phyloP scores from a whole-genome alignment of 2,888 invertebrate genomes.

The Melinopterus prodromus region DNA sequence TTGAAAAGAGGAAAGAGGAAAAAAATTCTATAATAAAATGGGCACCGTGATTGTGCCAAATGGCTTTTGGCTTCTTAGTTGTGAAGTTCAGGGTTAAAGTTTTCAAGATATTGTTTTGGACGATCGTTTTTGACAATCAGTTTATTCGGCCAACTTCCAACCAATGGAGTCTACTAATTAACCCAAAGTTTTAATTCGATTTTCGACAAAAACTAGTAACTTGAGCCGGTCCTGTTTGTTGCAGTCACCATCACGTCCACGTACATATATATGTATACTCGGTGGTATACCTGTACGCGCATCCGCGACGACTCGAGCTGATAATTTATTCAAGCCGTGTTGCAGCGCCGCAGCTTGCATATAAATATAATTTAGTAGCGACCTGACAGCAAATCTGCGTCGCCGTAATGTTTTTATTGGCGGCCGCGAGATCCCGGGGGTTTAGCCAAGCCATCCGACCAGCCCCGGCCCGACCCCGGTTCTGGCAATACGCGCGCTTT shows the following conservation, averaged over 20 bases:
- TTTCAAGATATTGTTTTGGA: too few relatives aligned
- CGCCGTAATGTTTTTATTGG: constrained; percentile 44
- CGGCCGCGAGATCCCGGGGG: constrained; percentile 38
- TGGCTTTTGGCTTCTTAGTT: too few relatives aligned
- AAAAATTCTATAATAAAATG: too few relatives aligned
- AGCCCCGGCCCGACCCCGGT: constrained; percentile 18
- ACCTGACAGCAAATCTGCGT: constrained; percentile 44
- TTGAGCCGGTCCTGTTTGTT: constrained; percentile 6
- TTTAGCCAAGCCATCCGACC: constrained; percentile 30
- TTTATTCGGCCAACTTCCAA: too few relatives aligned
- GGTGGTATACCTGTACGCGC: constrained; percentile 22
- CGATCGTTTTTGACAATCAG: too few relatives aligned
- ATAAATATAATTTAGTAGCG: constrained; percentile 45
- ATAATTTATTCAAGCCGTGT: constrained; percentile 46
- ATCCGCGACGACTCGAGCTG: constrained; percentile 38
- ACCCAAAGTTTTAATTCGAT: too few relatives aligned
- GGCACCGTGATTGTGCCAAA: too few relatives aligned
- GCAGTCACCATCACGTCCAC: not conserved
- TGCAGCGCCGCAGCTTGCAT: constrained; percentile 42
- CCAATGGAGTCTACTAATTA: too few relatives aligned
- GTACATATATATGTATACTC: too few relatives aligned
- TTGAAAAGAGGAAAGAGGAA: too few relatives aligned
- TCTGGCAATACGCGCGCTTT: constrained; percentile 40
- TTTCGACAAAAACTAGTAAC: not conserved
- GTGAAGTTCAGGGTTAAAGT: too few relatives aligned